These are phyloP conservation scores for Thaumatotibia leucotreta DNA, from an alignment of 1,140 invertebrate genomes.

Conservation along the genomic window DNA sequence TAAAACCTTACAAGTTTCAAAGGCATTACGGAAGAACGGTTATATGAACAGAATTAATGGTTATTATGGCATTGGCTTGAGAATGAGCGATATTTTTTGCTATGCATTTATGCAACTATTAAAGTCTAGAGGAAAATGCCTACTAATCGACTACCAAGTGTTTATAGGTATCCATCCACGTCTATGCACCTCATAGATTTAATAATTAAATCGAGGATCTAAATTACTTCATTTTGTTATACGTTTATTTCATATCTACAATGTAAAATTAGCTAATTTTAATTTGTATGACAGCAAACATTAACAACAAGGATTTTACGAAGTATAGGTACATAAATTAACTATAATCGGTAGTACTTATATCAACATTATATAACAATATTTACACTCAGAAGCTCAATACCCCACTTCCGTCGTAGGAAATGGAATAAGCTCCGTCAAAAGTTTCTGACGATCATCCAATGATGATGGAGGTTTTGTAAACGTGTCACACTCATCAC, in stretches of 20 bases:
- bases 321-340: slow-evolving; percentile 5
- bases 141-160: background rate
- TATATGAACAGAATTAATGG: background rate
- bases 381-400: slow-evolving; percentile 7
- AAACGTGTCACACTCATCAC: background rate
- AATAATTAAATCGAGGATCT: background rate
- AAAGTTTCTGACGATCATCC: slow-evolving; percentile 1
- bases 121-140: background rate
- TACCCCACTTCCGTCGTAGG: background rate
- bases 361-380: too few species aligned
- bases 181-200: background rate
- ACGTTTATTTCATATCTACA: background rate
- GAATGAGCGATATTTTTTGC: background rate
- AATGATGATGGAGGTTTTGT: background rate
- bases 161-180: background rate
- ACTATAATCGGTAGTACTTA: background rate
- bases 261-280: background rate
- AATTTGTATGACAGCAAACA: slow-evolving; percentile 3
- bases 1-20: background rate
- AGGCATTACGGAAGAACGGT: background rate
- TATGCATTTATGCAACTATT: background rate
- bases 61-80: background rate
- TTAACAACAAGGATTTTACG: background rate
- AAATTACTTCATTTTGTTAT: background rate
- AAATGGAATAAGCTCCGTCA: slow-evolving; percentile 9